These are phyloP conservation scores for Kryptolebias ocellatus DNA, from an alignment of 2,797 vertebrate species.

Conservation along the genomic window DNA sequence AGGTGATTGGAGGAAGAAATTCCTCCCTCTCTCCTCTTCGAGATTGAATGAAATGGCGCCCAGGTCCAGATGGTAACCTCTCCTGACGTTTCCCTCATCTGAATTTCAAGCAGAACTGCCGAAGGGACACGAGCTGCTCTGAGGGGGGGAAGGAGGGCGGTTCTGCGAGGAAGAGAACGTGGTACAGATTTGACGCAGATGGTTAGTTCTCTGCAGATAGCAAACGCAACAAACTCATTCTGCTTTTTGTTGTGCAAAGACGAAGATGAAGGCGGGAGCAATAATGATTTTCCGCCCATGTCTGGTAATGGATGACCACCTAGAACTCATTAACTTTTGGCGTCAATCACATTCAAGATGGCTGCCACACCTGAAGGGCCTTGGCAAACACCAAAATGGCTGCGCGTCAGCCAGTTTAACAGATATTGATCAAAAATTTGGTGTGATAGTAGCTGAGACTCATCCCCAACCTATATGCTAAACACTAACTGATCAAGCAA, in stretches of 20 bases:
- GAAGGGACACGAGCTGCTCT: constrained; percentile 56
- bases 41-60: constrained; percentile 50
- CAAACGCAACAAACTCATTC: not conserved
- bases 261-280: not conserved
- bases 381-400: no score
- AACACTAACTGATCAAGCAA: no score
- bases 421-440: no score
- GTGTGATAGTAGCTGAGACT: no score
- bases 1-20: constrained; percentile 19
- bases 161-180: constrained; percentile 26
- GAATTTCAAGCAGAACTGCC: constrained; percentile 68
- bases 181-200: constrained; percentile 25
- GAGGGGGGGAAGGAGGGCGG: constrained; percentile 24
- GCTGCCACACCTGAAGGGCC: no score
- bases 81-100: constrained; percentile 70
- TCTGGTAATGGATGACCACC: no score
- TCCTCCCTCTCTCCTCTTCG: constrained; percentile 21
- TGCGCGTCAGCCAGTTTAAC: no score
- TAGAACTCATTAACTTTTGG: no score
- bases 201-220: not conserved
- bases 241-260: not conserved
- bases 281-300: no score
- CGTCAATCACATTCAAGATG: no score
- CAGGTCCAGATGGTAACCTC: constrained; percentile 63
- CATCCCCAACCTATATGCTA: no score